These are phyloP conservation scores for Proctacanthus coquilletti DNA, from an alignment of 1,140 invertebrate species.

Conservation along the genomic window DNA sequence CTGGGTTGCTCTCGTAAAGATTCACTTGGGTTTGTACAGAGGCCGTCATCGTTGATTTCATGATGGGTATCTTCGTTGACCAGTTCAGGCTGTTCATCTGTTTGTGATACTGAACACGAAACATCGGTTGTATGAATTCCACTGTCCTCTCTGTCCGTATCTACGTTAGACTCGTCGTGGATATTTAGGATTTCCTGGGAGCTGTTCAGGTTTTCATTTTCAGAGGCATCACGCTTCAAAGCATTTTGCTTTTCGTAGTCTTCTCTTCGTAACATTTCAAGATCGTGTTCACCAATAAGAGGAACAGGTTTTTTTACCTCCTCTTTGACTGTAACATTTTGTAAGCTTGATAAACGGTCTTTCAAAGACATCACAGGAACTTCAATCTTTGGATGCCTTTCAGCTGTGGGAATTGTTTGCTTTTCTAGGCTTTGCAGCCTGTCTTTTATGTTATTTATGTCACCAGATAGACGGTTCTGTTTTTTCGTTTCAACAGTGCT, in stretches of 20 bases:
- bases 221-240: neutral
- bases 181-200: constrained; percentile 33
- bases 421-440: constrained; percentile 46
- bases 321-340: constrained; percentile 27
- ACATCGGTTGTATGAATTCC: constrained; percentile 67
- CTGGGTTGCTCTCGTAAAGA: too few species aligned
- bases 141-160: constrained; percentile 62
- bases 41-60: too few species aligned
- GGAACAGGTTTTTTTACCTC: constrained; percentile 22
- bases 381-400: constrained; percentile 25
- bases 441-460: constrained; percentile 45
- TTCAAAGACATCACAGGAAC: constrained; percentile 25
- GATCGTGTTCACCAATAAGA: constrained; percentile 23
- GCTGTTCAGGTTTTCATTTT: constrained; percentile 27
- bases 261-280: constrained; percentile 25
- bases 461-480: constrained; percentile 38
- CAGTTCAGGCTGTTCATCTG: constrained; percentile 42
- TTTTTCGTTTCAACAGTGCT: constrained; percentile 18
- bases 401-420: constrained; percentile 33
- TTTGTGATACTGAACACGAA: constrained; percentile 56
- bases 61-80: constrained; percentile 21
- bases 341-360: constrained; percentile 24
- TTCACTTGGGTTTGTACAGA: neutral
- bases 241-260: neutral
- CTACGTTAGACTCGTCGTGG: constrained; percentile 33